Base-by-base conservation (phyloP, 2,113 vertebrate species). In the Labeo catla region DNA sequence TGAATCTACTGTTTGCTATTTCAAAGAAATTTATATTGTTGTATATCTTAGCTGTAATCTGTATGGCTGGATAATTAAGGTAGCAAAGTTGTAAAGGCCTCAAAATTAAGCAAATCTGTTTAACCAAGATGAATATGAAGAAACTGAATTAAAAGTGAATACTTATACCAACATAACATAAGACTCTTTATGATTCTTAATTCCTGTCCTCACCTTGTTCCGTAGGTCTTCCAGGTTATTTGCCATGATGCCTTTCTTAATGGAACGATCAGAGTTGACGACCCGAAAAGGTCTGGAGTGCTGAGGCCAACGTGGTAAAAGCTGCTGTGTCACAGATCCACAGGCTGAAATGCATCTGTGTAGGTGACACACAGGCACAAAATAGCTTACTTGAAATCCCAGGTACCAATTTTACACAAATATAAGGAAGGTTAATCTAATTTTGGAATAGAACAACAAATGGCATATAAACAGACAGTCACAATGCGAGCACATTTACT, bases 231-330 rank as follows among this genome's bases (percentile, higher is more conserved):
- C 63, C 0, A 99, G 93, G 9, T 91, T 89, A 0, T 92, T 91
- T 0, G 97, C 97, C 91, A 93, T 92, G 76, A 97, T 19, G 2
- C 96, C 96, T 87, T 96, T 97, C 73, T 95, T 94, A 79, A 95
- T 1, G 10, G 94, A 96, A 63, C 96, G 96, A 74, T 97, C 96
- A 0, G 93, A 93, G 6, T 93, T 97, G 72, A 94, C 95, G 39
- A 99, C 93, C 0, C 96, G 95, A 78, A 91, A 99, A 81, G 97
- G 97, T 61, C 93, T 96, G 1, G 93, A 90, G 0, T 87, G 74
- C 15, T 76, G 84, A 79, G 54, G 77, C 61, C 86, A 87, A 19
- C 77, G 68, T 39, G 86, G 88, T 9, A 89, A 74, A 21, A 89
- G 16, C 39, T 81, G 77, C 19, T 80, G 77, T 3, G 52, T 80